Percentiles rank a stretch among this genome's conserved stretches.
phyloP scores from a whole-genome alignment of 2,113 vertebrate species.

The Ptyas mucosa region DNA sequence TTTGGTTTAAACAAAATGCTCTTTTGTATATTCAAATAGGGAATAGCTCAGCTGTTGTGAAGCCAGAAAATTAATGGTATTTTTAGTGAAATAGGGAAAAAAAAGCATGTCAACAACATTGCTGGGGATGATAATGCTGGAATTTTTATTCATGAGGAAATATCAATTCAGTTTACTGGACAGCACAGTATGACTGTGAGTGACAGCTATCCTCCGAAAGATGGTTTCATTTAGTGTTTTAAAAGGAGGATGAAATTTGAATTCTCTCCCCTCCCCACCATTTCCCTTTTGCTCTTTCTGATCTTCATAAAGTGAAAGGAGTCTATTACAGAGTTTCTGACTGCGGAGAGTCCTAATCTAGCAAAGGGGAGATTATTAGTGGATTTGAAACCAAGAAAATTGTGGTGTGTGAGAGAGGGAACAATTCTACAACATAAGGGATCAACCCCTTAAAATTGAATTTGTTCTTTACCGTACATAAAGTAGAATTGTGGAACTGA shows the following conservation, averaged over 20 bases:
- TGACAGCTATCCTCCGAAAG: slow-evolving; percentile 62
- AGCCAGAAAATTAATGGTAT: slow-evolving; percentile 79
- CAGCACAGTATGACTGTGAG: slow-evolving; percentile 71
- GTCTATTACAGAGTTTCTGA: background rate
- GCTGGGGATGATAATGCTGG: slow-evolving; percentile 71
- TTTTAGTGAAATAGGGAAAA: slow-evolving; percentile 76
- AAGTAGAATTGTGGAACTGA: background rate
- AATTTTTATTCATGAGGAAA: slow-evolving; percentile 78
- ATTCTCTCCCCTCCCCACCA: background rate
- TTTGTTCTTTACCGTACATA: background rate
- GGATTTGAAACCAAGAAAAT: background rate
- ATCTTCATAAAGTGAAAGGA: background rate
- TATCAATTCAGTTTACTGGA: slow-evolving; percentile 74
- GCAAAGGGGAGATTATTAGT: background rate
- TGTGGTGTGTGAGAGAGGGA: background rate
- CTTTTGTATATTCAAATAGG: slow-evolving; percentile 78
- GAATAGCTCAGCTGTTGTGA: slow-evolving; percentile 77
- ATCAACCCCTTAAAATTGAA: background rate
- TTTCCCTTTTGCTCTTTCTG: background rate
- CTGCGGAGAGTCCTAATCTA: background rate
- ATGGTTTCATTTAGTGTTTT: slow-evolving; percentile 65
- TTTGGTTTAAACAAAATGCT: slow-evolving; percentile 82
- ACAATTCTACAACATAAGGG: background rate
- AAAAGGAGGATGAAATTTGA: background rate
- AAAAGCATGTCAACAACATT: slow-evolving; percentile 76